A percentile compares a stretch with the other conserved stretches of the same genome.
Evolutionary conservation across 2,113 vertebrate species (phyloP).

Genomic region (Nesoenas mayeri): DNA sequence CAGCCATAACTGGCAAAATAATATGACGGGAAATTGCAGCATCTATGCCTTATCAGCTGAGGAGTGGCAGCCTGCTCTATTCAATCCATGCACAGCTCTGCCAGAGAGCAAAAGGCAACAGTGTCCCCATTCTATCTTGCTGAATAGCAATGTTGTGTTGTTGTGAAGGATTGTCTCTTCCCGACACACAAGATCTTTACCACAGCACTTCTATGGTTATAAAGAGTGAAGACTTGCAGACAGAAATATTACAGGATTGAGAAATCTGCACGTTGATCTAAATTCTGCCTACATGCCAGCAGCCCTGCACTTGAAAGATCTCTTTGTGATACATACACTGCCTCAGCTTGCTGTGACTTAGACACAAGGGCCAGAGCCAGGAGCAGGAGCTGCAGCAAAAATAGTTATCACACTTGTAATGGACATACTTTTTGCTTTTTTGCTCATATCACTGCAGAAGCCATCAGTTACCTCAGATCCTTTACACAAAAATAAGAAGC

Average conservation of each 20-base stretch:
- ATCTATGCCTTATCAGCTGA: background rate
- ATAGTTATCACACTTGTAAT: background rate
- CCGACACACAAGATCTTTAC: background rate
- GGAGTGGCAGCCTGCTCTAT: background rate
- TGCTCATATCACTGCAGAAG: background rate
- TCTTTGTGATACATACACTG: background rate
- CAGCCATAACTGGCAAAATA: background rate
- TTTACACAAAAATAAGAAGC: background rate
- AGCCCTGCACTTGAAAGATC: background rate
- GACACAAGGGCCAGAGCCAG: background rate
- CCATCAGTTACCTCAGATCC: background rate
- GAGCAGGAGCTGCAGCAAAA: background rate
- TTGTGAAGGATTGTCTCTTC: background rate
- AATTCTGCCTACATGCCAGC: background rate
- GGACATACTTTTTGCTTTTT: background rate
- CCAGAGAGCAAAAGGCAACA: slow-evolving; percentile 3
- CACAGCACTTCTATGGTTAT: background rate
- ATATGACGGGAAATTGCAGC: background rate
- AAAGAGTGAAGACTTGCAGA: background rate
- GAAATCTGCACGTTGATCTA: background rate
- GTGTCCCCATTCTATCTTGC: slow-evolving; percentile 1
- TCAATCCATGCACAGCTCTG: background rate
- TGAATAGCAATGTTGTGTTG: background rate
- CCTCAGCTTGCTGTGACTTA: background rate
- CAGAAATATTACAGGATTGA: background rate